Evolutionary conservation across 1,140 invertebrate genomes (phyloP), one percentile per base, ranked within the genome.

Genomic region (Kradibia gibbosae): DNA sequence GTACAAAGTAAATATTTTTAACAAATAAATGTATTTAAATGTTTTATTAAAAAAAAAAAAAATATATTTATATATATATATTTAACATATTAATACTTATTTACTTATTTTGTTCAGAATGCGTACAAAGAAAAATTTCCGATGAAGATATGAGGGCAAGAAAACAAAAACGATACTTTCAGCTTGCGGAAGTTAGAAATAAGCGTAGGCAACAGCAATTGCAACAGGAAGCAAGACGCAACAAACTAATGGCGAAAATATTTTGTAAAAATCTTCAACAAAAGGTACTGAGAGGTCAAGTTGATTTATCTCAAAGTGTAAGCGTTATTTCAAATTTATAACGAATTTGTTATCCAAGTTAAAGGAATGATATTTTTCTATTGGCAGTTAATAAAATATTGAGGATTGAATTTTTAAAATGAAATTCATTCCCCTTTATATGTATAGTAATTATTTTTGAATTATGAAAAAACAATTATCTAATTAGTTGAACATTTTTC

Each of bases 301-400:
- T 92, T 8, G 89, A 92, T 85, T 80, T 93, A 15, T 92, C 92
- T 15, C 92, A 92, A 84, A 92, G 92, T 84, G 86, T 91, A 36
- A 92, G 91, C 81, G 90, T 92, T 48, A 91, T 92, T 85, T 92
- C 91, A 13, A 91, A 90, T 85, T 85, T 90, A 55, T 90, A 89
- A 86, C 86, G 17, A 91, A 91, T 57, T 85, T 93, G 31, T 91
- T 93, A n/a, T 11, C 85, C 88, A 10, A 87, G 90, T 71, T 50
- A 50, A 75, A 78, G 93, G 94, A 81, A 93, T 94, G 84, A 83
- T 90, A 70, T 94, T 94, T 93, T 0, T 85, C 91, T n/a, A n/a
- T 78, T 88, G 91, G 60, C 92, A 93, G 86, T 86, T 91, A 17
- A 84, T 88, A 53, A 88, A 87, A 76, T 50, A 45, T 48, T 10